A percentile compares a stretch with the other conserved stretches of the same genome.
phyloP scores from a whole-genome alignment of 1,140 invertebrate genomes.

The Ditylenchus dipsaci region DNA sequence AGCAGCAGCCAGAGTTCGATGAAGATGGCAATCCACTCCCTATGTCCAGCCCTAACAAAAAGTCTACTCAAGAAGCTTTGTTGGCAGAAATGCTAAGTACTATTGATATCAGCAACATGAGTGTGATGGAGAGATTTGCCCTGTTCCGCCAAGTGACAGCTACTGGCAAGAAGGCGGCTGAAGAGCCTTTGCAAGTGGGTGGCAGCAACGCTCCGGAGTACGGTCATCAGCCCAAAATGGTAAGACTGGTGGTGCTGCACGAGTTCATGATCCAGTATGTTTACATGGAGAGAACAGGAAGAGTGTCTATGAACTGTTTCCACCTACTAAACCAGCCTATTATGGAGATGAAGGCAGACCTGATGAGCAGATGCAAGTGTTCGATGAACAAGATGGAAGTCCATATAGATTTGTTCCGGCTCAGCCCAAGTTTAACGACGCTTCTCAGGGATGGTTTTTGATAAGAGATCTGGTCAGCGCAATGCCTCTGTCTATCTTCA shows the following conservation, averaged over 20 bases:
- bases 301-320: constrained; percentile 31
- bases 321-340: constrained; percentile 11
- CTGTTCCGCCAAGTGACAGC: not conserved
- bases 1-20: not conserved
- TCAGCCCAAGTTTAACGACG: constrained; percentile 11
- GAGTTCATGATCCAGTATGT: constrained; percentile 40
- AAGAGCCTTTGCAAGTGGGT: not conserved
- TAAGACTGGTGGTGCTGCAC: constrained; percentile 29
- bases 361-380: constrained; percentile 14
- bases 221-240: constrained; percentile 39
- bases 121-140: constrained; percentile 6
- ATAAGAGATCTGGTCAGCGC: constrained; percentile 32
- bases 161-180: not conserved
- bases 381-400: constrained; percentile 21
- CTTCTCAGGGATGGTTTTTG: constrained; percentile 18
- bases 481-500: constrained; percentile 37
- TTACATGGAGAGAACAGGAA: constrained; percentile 1
- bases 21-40: not conserved
- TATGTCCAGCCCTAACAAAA: too few species aligned
- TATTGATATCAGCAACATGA: constrained; percentile 3
- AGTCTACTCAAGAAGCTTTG: not conserved
- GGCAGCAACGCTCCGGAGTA: constrained; percentile 2
- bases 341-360: constrained; percentile 1
- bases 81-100: not conserved
- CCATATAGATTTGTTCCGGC: constrained; percentile 13